A percentile compares a stretch with the other conserved stretches of the same genome.
Conservation (phyloP, 1,140 invertebrate species). For the Aethina tumida region DNA sequence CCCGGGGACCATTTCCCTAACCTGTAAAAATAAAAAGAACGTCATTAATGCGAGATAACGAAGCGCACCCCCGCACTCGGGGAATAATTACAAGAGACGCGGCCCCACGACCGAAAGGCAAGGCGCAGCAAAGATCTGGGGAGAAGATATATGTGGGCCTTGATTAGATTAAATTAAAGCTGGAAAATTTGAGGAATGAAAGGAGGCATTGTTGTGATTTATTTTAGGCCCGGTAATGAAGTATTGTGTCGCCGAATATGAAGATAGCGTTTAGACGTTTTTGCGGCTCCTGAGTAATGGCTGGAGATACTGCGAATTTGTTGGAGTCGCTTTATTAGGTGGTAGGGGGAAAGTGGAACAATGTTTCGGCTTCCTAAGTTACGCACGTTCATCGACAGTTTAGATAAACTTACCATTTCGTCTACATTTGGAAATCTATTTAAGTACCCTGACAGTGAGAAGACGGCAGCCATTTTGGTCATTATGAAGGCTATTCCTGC, state of each 20-base stretch:
- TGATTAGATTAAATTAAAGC: slow-evolving; percentile 21
- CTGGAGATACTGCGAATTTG: no score
- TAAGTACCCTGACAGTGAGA: slow-evolving; percentile 53
- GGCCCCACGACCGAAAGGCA: no score
- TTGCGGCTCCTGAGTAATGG: no score
- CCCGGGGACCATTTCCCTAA: slow-evolving; percentile 52
- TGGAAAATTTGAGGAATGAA: no score
- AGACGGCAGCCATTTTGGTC: slow-evolving; percentile 53
- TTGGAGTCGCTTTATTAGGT: no score
- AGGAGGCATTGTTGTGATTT: no score
- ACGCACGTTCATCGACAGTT: slow-evolving; percentile 5
- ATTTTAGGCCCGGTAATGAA: no score
- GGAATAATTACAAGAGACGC: slow-evolving; percentile 1
- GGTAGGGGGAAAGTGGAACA: no score
- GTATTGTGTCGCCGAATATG: no score
- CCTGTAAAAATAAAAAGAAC: slow-evolving; percentile 31
- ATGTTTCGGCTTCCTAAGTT: no score
- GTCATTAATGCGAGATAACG: slow-evolving; percentile 8
- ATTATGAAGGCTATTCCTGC: slow-evolving; percentile 55
- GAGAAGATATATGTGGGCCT: slow-evolving; percentile 18
- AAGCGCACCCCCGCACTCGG: background rate
- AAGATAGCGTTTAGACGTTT: no score
- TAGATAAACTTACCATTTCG: slow-evolving; percentile 44
- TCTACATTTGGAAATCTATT: slow-evolving; percentile 51
- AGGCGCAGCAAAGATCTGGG: no score